phyloP scores from a whole-genome alignment of 1,140 invertebrate genomes.

The Drosophila tropicalis region DNA sequence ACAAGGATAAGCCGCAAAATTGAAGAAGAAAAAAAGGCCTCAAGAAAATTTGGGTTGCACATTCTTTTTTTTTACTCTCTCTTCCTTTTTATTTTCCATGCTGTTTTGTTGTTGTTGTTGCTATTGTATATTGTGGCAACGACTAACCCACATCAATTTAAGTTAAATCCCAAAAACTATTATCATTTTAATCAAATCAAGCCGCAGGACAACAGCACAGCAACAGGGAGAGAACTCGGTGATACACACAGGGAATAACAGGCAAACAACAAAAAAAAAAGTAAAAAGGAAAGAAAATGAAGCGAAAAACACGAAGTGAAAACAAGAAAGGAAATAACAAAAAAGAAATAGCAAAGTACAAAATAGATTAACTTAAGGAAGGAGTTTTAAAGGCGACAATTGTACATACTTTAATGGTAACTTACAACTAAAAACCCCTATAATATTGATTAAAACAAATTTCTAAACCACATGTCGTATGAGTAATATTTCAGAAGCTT shows the following conservation, averaged over 20 bases:
- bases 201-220: constrained; percentile 35
- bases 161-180: constrained; percentile 74
- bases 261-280: constrained; percentile 1
- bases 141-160: constrained; percentile 67
- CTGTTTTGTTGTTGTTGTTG: neutral
- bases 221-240: constrained; percentile 5
- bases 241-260: constrained; percentile 25
- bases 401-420: neutral
- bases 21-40: constrained; percentile 9
- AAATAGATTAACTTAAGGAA: neutral
- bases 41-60: constrained; percentile 17
- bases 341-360: constrained; percentile 25
- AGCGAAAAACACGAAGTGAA: constrained; percentile 8
- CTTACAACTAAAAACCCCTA: no score
- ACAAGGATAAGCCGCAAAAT: constrained; percentile 13
- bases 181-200: constrained; percentile 76
- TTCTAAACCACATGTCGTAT: neutral
- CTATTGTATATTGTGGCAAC: constrained; percentile 14
- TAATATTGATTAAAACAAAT: neutral
- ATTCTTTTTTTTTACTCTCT: neutral
- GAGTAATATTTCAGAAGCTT: neutral
- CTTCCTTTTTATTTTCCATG: neutral
- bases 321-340: constrained; percentile 15
- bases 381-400: neutral
- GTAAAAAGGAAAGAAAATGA: constrained; percentile 10